Evolutionary conservation across 2,888 invertebrate genomes (phyloP).

Genomic region (Xestia c-nigrum): DNA sequence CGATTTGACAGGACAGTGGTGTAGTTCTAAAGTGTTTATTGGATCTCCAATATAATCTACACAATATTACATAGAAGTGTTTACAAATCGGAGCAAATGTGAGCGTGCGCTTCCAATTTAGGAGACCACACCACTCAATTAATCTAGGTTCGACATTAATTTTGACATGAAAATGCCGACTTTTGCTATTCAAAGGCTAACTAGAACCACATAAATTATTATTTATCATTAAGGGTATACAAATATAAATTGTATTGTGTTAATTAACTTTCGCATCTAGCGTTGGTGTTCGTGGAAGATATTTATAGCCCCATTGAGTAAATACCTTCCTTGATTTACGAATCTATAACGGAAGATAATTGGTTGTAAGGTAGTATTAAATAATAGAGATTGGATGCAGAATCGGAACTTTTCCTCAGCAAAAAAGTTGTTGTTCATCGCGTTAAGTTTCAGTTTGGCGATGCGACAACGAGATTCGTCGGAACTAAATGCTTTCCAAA

Average conservation of each 20-base stretch:
- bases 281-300: neutral
- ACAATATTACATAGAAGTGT: neutral
- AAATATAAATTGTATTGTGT: neutral
- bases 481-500: constrained; percentile 1
- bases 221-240: neutral
- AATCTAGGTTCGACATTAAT: neutral
- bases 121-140: neutral
- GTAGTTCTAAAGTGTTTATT: neutral
- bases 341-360: neutral
- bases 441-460: too few relatives aligned
- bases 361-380: too few relatives aligned
- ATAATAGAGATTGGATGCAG: too few relatives aligned
- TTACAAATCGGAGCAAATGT: neutral
- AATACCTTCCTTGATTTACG: neutral
- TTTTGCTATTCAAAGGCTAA: neutral
- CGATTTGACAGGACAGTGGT: neutral
- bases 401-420: neutral
- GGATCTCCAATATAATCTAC: neutral
- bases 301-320: too few relatives aligned
- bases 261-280: too few relatives aligned
- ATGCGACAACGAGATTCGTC: neutral
- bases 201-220: neutral
- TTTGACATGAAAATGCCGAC: neutral
- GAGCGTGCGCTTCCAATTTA: neutral
- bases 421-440: neutral